These are phyloP conservation scores for Bettongia penicillata DNA, from an alignment of 2,113 vertebrate genomes.

Conservation along the genomic window DNA sequence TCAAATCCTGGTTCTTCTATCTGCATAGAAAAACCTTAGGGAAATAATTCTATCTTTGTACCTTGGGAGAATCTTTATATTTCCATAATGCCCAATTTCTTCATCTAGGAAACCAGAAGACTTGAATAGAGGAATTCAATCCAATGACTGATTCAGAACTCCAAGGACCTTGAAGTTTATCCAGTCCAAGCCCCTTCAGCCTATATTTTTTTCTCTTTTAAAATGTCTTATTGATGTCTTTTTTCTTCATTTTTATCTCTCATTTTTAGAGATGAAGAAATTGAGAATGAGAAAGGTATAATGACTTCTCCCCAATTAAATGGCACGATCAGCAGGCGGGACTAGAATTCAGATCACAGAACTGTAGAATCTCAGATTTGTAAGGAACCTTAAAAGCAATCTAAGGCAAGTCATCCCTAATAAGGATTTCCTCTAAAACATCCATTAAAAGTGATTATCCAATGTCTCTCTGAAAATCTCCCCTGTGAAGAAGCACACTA, in stretches of 20 bases:
- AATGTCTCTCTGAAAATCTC: background rate
- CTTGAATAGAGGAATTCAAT: too few relatives aligned
- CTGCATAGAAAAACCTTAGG: background rate
- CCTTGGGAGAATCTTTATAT: too few relatives aligned
- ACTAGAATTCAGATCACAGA: background rate
- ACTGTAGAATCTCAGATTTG: background rate
- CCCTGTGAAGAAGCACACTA: too few relatives aligned
- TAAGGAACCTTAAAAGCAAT: background rate
- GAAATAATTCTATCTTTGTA: constrained; percentile 16
- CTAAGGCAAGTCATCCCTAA: background rate
- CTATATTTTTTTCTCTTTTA: background rate
- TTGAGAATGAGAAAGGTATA: too few relatives aligned
- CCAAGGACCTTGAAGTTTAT: background rate
- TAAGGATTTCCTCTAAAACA: background rate
- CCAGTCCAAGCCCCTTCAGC: background rate
- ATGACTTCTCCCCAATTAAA: background rate
- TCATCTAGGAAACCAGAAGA: too few relatives aligned
- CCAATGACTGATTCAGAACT: background rate
- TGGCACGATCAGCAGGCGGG: background rate
- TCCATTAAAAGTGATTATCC: background rate
- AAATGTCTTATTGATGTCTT: background rate
- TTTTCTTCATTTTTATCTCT: background rate
- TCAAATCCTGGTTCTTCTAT: background rate
- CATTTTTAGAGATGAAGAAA: too few relatives aligned
- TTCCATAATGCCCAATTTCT: too few relatives aligned